phyloP scores from a whole-genome alignment of 2,888 invertebrate genomes.

The Trimorus sp. region DNA sequence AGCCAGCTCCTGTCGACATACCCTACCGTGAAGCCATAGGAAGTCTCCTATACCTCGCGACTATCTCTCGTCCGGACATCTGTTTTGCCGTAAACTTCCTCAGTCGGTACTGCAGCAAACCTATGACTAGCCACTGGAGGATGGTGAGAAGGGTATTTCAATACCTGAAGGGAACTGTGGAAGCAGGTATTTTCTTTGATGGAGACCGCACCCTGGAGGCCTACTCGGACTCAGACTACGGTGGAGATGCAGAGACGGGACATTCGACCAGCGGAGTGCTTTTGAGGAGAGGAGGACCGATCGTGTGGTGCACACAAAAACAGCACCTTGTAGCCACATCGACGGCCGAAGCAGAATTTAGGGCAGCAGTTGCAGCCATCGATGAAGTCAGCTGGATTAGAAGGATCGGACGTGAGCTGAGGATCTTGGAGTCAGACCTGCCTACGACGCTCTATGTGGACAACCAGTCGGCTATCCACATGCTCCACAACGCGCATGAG shows the following conservation, averaged over 20 bases:
- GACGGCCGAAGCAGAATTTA: too few species aligned
- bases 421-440: too few species aligned
- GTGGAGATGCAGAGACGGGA: conserved; percentile 27
- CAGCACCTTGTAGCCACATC: too few species aligned
- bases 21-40: conserved; percentile 65
- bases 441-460: too few species aligned
- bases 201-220: conserved; percentile 55
- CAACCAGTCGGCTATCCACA: too few species aligned
- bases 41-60: conserved; percentile 58
- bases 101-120: conserved; percentile 51
- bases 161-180: conserved; percentile 62
- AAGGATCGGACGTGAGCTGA: too few species aligned
- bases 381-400: too few species aligned
- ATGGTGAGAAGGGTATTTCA: conserved; percentile 50
- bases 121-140: conserved; percentile 63
- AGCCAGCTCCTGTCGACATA: conserved; percentile 38
- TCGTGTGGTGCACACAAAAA: too few species aligned
- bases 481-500: too few species aligned
- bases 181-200: conserved; percentile 69
- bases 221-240: conserved; percentile 65
- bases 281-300: too few species aligned
- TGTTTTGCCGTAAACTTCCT: background rate
- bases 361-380: too few species aligned
- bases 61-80: background rate
- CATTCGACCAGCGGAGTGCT: too few species aligned